phyloP scores from a whole-genome alignment of 2,888 invertebrate genomes.

The Scelioninae gen. 2 region DNA sequence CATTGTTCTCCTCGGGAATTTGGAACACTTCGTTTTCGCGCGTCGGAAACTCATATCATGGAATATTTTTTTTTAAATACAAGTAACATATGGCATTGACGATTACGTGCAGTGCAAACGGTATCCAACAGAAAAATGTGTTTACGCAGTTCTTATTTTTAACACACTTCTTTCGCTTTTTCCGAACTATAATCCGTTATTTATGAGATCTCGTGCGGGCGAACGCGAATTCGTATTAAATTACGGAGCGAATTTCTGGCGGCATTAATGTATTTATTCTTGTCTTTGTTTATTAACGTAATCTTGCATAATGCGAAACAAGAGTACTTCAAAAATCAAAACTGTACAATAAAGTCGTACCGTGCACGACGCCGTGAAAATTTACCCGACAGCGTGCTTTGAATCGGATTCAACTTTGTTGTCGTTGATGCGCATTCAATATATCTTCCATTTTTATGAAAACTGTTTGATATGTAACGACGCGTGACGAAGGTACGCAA shows the following conservation, averaged over 20 bases:
- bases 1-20: too few relatives aligned
- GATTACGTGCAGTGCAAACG: constrained; percentile 16
- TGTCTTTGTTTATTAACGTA: constrained; percentile 27
- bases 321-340: constrained; percentile 18
- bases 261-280: constrained; percentile 31
- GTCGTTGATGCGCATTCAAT: constrained; percentile 16
- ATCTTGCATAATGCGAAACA: constrained; percentile 35
- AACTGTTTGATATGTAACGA: constrained; percentile 17
- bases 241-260: constrained; percentile 24
- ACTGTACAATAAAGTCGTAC: constrained; percentile 9
- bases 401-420: constrained; percentile 25
- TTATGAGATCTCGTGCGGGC: constrained; percentile 25
- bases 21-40: too few relatives aligned
- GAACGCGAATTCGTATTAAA: constrained; percentile 3
- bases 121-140: constrained; percentile 36
- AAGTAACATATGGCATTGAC: constrained; percentile 19
- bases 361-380: constrained; percentile 3
- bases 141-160: constrained; percentile 40
- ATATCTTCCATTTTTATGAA: constrained; percentile 34
- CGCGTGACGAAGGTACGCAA: constrained; percentile 4
- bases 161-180: constrained; percentile 32
- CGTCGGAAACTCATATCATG: background rate
- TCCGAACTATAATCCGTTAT: constrained; percentile 22
- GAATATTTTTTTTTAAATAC: constrained; percentile 16
- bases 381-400: constrained; percentile 16